phyloP scores from a whole-genome alignment of 2,888 invertebrate genomes.

The Drosophila kambysellisi region DNA sequence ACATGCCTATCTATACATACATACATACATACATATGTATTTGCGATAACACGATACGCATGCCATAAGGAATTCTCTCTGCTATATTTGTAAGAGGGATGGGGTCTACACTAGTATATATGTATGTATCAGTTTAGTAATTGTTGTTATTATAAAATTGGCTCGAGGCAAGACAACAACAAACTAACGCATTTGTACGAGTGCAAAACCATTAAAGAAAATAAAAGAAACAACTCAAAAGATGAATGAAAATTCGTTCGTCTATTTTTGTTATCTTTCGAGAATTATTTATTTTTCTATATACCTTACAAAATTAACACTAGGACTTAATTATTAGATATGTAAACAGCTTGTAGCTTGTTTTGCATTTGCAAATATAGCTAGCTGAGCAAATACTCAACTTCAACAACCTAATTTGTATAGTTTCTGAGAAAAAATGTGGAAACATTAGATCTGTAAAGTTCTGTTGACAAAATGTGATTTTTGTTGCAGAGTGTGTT shows the following conservation, averaged over 20 bases:
- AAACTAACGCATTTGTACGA: conserved; percentile 32
- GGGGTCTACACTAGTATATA: neutral
- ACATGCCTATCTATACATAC: neutral
- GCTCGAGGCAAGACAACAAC: conserved; percentile 35
- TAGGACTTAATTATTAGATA: neutral
- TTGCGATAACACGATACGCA: conserved; percentile 36
- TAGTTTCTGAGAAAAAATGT: neutral
- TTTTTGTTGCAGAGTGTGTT: neutral
- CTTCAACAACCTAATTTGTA: neutral
- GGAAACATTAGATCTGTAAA: neutral
- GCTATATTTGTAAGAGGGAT: neutral
- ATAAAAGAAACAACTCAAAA: conserved; percentile 17
- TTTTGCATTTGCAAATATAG: neutral
- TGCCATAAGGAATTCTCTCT: conserved; percentile 9
- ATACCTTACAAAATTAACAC: conserved; percentile 18
- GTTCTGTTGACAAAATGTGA: neutral
- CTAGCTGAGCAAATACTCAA: neutral
- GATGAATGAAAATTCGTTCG: conserved; percentile 45
- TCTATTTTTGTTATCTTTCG: neutral
- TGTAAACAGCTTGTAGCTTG: neutral
- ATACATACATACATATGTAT: neutral
- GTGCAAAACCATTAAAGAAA: conserved; percentile 48
- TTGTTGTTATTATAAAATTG: conserved; percentile 7
- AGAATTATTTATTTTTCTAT: neutral
- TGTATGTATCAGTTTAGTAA: conserved; percentile 16